Base-by-base conservation (phyloP, 2,797 vertebrate genomes). In the Nyctalus aviator region DNA sequence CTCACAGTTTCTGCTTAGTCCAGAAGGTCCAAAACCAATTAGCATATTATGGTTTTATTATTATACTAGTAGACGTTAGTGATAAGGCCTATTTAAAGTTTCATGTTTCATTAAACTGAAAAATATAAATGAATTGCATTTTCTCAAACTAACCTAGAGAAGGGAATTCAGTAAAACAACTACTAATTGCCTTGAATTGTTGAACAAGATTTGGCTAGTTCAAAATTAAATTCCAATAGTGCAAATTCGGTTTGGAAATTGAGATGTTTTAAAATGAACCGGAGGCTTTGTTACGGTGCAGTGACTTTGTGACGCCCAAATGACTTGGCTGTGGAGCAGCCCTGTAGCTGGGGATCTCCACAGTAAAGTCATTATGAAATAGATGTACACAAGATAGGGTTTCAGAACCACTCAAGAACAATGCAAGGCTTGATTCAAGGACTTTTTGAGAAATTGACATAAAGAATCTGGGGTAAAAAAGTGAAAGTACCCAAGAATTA, bases 141-240 rank as follows among this genome's bases (percentile, higher is more conserved):
- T 13, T 64, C 7, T 50, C 50, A 48, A 20, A 73, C 15, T 76
- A 75, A 75, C 14, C 20, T 69, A 84, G 44, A 76, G 1, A 76
- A 75, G 3, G 15, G 1, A 57, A 46, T 73, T 84, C 59, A 85
- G 71, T 81, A 68, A 91, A 88, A 79, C 3, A 87, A 1, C 23
- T 69, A 75, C 25, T 55, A 18, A 84, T 68, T 62, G 5, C 75
- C 84, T 91, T 84, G 66, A 84, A 46, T 44, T 68, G 12, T 35
- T 88, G 21, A 89, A 79, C 4, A 79, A 9, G 59, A 84, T 62
- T 69, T 46, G 23, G 2, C 30, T 5, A 46, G 44, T 75, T 75
- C 55, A 81, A 90, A 94, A 71, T 68, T 81, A 71, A 81, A 64
- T 55, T 0, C 3, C 20, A 3, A 25, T 46, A 18, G n/a, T 15